Percentiles rank a stretch among this genome's conserved stretches.
phyloP scores from a whole-genome alignment of 2,113 vertebrate genomes.

The Lepus americanus region DNA sequence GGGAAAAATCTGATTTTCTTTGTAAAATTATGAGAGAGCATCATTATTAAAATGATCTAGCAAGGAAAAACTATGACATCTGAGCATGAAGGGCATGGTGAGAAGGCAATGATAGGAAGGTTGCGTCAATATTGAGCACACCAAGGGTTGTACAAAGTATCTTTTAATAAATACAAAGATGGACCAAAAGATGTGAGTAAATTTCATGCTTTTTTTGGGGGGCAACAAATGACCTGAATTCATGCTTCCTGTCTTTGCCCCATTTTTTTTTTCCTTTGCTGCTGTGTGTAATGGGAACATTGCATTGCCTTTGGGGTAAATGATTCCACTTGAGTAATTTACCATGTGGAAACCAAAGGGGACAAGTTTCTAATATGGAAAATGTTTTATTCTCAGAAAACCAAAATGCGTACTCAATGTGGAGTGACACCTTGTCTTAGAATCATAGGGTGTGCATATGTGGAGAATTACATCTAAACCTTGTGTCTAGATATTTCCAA shows the following conservation, averaged over 20 bases:
- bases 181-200: background rate
- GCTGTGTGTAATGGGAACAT: conserved; percentile 37
- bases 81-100: background rate
- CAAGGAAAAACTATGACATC: background rate
- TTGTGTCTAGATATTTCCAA: background rate
- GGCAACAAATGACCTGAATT: conserved; percentile 53
- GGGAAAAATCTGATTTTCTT: background rate
- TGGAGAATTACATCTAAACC: background rate
- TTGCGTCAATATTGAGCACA: background rate
- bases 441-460: background rate
- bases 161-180: conserved; percentile 37
- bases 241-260: conserved; percentile 5
- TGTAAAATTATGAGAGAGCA: background rate
- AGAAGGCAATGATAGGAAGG: background rate
- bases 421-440: conserved; percentile 44
- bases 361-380: conserved; percentile 64
- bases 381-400: conserved; percentile 70
- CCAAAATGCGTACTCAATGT: conserved; percentile 27
- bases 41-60: background rate
- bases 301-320: conserved; percentile 67
- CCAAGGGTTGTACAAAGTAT: background rate
- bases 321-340: conserved; percentile 72
- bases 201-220: conserved; percentile 16
- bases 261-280: conserved; percentile 47
- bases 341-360: conserved; percentile 62